phyloP scores from a whole-genome alignment of 2,797 vertebrate species.

The Poeciliopsis paucimaculata region DNA sequence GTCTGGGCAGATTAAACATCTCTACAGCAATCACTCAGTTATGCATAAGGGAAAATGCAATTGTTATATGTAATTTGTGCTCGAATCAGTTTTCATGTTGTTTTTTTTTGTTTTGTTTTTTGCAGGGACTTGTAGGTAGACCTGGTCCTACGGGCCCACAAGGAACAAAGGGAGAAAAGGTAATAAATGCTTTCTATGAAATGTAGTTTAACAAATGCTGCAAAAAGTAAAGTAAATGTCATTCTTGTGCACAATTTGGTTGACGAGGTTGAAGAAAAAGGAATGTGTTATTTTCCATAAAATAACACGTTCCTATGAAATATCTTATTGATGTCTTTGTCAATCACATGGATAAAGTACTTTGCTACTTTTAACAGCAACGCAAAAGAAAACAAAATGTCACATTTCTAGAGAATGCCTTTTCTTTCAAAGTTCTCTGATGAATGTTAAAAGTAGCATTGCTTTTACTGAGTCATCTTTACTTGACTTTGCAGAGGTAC shows the following conservation, averaged over 20 bases:
- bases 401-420: neutral
- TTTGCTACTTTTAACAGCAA: neutral
- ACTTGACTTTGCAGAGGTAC: neutral
- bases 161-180: constrained; percentile 92
- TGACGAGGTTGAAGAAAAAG: neutral
- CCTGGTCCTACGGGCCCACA: constrained; percentile 84
- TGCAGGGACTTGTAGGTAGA: constrained; percentile 90
- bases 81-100: constrained; percentile 14
- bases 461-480: neutral
- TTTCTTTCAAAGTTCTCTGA: neutral
- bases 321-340: neutral
- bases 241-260: neutral
- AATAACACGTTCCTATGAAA: neutral
- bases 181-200: constrained; percentile 60
- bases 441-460: neutral
- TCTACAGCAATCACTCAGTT: neutral
- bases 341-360: neutral
- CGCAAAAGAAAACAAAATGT: neutral
- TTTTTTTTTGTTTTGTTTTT: constrained; percentile 54
- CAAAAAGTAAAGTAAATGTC: neutral
- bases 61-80: neutral
- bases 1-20: neutral
- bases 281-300: neutral
- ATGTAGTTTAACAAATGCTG: neutral
- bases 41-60: neutral